phyloP scores from a whole-genome alignment of 2,888 invertebrate genomes.

The Watsonalla binaria region DNA sequence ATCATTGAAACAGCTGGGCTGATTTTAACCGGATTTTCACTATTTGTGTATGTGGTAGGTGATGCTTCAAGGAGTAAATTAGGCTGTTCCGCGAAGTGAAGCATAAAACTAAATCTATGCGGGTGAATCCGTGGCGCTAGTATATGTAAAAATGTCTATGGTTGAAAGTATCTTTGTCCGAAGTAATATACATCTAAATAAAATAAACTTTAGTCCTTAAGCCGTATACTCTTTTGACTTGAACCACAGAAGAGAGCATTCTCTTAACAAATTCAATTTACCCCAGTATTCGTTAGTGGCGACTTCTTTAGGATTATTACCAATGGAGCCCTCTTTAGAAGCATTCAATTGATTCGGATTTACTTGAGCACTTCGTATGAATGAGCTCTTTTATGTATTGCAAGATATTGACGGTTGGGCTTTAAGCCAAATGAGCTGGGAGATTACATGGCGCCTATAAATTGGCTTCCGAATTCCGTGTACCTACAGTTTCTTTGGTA shows the following conservation, averaged over 20 bases:
- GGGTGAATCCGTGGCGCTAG: too few species aligned
- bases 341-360: constrained; percentile 19
- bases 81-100: too few species aligned
- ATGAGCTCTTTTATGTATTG: not conserved
- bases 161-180: too few species aligned
- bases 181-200: too few species aligned
- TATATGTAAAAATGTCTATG: too few species aligned
- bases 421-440: not conserved
- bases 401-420: not conserved
- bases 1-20: too few species aligned
- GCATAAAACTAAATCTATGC: too few species aligned
- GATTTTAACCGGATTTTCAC: too few species aligned
- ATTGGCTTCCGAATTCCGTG: not conserved
- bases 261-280: constrained; percentile 42
- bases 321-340: constrained; percentile 18
- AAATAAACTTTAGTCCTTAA: not conserved
- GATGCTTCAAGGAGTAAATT: too few species aligned
- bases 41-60: too few species aligned
- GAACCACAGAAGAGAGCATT: constrained; percentile 23
- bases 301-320: constrained; percentile 26
- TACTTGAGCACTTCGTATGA: not conserved
- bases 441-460: not conserved
- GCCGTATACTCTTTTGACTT: constrained; percentile 8
- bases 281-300: constrained; percentile 36
- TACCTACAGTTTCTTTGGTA: not conserved